phyloP scores from a whole-genome alignment of 2,113 vertebrate genomes.

The Centropus unirufus region DNA sequence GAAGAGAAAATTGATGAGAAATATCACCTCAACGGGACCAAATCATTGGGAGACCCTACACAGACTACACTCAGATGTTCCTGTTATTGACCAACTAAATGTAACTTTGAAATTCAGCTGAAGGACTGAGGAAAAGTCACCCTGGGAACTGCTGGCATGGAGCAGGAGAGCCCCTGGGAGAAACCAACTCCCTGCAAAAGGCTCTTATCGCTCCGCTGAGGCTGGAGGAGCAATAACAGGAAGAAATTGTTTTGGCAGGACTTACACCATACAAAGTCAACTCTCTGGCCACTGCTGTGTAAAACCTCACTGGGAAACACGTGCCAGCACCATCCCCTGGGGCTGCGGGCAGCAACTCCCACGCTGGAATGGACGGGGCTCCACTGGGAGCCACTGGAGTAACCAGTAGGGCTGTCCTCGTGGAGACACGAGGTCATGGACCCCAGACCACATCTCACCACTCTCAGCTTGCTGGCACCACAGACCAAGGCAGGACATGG shows the following conservation, averaged over 20 bases:
- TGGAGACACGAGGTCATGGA: no score
- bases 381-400: no score
- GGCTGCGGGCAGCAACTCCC: not conserved
- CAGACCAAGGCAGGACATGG: no score
- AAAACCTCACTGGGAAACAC: not conserved
- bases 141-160: not conserved
- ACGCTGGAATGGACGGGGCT: not conserved
- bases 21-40: not conserved
- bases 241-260: constrained; percentile 59
- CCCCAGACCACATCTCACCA: no score
- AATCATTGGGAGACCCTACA: not conserved
- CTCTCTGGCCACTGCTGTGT: not conserved
- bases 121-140: not conserved
- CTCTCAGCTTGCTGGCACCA: no score
- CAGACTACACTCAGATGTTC: not conserved
- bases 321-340: accelerated
- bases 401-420: no score
- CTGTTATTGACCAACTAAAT: not conserved
- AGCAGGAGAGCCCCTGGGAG: not conserved
- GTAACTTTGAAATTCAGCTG: not conserved
- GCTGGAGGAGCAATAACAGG: constrained; percentile 44
- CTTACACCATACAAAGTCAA: constrained; percentile 12
- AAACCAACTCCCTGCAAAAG: not conserved
- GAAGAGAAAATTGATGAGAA: not conserved
- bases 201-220: not conserved